Evolutionary conservation across 2,113 vertebrate species (phyloP).

Genomic region (Phylloscopus trochilus): DNA sequence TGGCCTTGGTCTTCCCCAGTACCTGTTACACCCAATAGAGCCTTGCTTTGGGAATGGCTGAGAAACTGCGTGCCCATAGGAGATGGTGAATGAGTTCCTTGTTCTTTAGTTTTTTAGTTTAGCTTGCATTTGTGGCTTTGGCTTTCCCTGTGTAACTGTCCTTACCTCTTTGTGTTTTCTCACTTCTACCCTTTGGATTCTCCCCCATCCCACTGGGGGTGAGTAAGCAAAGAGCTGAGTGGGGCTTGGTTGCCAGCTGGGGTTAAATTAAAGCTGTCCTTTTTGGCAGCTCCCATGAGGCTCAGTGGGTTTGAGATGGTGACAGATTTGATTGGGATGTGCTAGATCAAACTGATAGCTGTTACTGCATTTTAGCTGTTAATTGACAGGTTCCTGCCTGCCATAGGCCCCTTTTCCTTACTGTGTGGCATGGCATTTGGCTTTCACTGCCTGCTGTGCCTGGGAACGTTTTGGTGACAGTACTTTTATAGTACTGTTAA

Average conservation of each 20-base stretch:
- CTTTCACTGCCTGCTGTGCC: not conserved
- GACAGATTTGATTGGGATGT: not conserved
- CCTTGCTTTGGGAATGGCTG: not conserved
- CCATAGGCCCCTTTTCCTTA: not conserved
- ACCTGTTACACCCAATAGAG: fast-evolving
- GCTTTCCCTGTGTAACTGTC: not conserved
- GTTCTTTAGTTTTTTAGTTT: not conserved
- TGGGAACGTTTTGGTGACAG: not conserved
- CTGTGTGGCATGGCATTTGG: not conserved
- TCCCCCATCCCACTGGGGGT: not conserved
- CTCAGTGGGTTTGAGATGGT: not conserved
- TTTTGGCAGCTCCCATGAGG: not conserved
- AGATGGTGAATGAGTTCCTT: not conserved
- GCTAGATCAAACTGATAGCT: not conserved
- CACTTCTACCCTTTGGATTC: not conserved
- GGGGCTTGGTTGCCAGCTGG: not conserved
- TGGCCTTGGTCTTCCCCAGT: not conserved
- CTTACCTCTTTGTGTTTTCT: not conserved
- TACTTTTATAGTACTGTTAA: not conserved
- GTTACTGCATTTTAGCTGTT: not conserved
- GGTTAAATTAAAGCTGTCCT: not conserved
- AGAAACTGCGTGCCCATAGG: not conserved
- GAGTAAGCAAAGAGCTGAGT: not conserved
- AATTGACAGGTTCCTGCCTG: not conserved
- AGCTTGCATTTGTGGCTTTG: not conserved